Evolutionary conservation across 2,797 vertebrate species (phyloP), one percentile per base, ranked within the genome.

Genomic region (Hephaestus fuliginosus): DNA sequence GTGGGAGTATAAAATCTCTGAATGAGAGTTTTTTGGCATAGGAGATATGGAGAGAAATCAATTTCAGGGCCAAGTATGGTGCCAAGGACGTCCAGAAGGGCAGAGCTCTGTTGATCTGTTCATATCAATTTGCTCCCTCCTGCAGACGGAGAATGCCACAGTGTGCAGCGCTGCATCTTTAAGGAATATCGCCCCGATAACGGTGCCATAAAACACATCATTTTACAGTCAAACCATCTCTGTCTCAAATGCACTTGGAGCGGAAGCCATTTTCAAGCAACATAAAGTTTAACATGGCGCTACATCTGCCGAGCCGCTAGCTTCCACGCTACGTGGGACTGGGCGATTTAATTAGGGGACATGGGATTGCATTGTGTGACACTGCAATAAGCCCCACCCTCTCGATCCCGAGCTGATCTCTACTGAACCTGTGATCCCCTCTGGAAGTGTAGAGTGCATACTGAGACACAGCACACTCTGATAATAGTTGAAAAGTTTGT

Each of bases 281-380:
- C 97, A 98, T 98, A 98, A 98, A 98, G 96, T 98, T 98, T 98
- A 98, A 99, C 98, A 97, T 95, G 95, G 95, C 95, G 89, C 95
- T 97, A 97, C 97, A 97, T 97, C 96, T 98, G 97, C 97, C 96
- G 96, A 96, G 96, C 96, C 94, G 94, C 96, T 95, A 96, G 97
- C 95, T 97, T 97, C 96, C 87, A 94, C 90, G 91, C 92, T 97
- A 97, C 96, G 96, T 57, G 91, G 95, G 96, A 96, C 95, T 95
- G 95, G 95, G 95, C 83, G 96, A 96, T 97, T 97, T 97, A 97
- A 97, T 98, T 97, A 96, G 94, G 95, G 86, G 82, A 83, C 87
- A 62, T 72, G 62, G 91, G 76, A 81, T 58, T 73, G 78, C 78
- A 79, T 83, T 86, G 82, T 58, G 90, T 82, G 82, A 81, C 63